These are phyloP conservation scores for Hypsibius dujardini DNA, from an alignment of 1,140 invertebrate species.

Conservation along the genomic window DNA sequence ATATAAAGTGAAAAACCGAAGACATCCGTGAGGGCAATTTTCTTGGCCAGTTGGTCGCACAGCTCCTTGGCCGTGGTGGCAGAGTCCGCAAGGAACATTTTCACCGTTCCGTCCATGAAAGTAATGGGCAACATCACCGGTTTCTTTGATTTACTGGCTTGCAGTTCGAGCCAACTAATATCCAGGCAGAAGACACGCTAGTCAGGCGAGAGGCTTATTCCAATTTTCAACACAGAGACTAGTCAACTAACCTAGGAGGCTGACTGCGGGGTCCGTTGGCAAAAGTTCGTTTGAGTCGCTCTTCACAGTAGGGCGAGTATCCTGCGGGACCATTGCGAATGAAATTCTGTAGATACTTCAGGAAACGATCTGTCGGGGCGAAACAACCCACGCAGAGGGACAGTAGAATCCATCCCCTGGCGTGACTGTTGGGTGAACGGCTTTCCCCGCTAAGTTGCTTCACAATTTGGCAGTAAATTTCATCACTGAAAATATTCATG, in stretches of 20 bases:
- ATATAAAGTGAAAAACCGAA: constrained; percentile 98
- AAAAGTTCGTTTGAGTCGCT: constrained; percentile 79
- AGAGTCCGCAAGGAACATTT: constrained; percentile 86
- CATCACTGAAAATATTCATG: constrained; percentile 50
- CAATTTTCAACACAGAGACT: constrained; percentile 20
- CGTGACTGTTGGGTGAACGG: constrained; percentile 84
- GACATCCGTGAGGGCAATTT: constrained; percentile 79
- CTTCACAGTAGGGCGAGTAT: constrained; percentile 92
- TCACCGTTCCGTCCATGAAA: constrained; percentile 92
- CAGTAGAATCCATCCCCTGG: constrained; percentile 88
- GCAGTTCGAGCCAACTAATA: constrained; percentile 89
- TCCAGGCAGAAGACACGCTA: no score
- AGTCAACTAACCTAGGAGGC: constrained; percentile 49
- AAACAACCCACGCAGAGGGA: constrained; percentile 96
- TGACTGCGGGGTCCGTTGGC: constrained; percentile 95
- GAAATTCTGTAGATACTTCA: constrained; percentile 38
- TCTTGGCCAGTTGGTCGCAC: constrained; percentile 90
- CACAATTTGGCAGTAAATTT: constrained; percentile 98
- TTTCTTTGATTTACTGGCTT: constrained; percentile 94
- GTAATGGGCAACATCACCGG: constrained; percentile 95
- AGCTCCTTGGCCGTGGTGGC: constrained; percentile 91
- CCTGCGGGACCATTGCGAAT: constrained; percentile 49
- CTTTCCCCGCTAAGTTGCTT: constrained; percentile 93
- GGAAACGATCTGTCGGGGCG: constrained; percentile 65
- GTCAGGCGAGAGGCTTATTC: no score